Base-by-base conservation (phyloP, 1,140 invertebrate species). In the Asobara japonica region DNA sequence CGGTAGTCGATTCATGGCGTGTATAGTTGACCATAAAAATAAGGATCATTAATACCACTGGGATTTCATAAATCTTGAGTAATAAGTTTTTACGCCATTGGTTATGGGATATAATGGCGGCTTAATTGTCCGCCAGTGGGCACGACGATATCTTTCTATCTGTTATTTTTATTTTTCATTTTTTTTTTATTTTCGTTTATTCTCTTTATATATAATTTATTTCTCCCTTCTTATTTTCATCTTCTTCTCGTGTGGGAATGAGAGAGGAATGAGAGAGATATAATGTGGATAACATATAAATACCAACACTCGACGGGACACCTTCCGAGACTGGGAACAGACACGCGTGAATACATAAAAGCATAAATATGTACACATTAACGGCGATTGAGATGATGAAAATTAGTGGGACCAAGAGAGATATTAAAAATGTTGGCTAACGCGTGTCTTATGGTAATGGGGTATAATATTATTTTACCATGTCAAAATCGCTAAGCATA, bases 361-460 rank as follows among this genome's bases (percentile, higher is more conserved):
- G 78, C 80, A 83, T 83, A 79, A 82, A 83, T 83, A 84, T 82
- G 62, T 48, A 67, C 45, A 41, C 30, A 27, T 56, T 60, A 56
- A 64, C 65, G 61, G 65, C 27, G 69, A 61, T 48, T 61, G 22
- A 61, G 41, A 66, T 41, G 65, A 22, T 38, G 65, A 41, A 16
- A 41, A 41, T 41, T n/a, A 36, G 62, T 20, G 67, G 66, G 48
- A 65, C 36, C 22, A 25, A 8, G 48, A 65, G 61, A 31, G 51
- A 56, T 56, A 56, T 56, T 25, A 27, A 25, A 56, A 27, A 56
- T 7, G n/a, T 51, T 56, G 11, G 72, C 41, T 45, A 76, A 80
- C 73, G 80, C 78, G 77, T 84, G 80, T 83, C 80, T 83, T 83
- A 82, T 82, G 80, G 76, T 80, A 80, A 84, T 82, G 80, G 78